Conservation (phyloP, 2,113 vertebrate genomes). For the Oncorhynchus gorbuscha region DNA sequence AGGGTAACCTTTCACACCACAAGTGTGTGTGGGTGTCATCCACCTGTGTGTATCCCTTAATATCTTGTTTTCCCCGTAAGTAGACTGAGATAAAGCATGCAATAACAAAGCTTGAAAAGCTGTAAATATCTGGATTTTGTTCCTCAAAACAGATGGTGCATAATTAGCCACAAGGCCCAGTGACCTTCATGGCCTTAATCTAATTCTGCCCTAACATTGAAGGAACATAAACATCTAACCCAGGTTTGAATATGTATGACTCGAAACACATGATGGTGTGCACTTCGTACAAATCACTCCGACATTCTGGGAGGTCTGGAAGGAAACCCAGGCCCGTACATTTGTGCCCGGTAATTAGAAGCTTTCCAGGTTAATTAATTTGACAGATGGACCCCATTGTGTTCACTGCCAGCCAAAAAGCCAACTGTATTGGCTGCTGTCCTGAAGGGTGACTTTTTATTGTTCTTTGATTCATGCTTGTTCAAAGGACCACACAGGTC, state of each 20-base stretch:
- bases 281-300: slow-evolving; percentile 64
- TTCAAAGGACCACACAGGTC: slow-evolving; percentile 36
- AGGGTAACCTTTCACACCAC: not conserved
- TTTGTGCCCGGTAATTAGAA: slow-evolving; percentile 62
- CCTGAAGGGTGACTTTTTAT: slow-evolving; percentile 64
- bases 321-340: slow-evolving; percentile 51
- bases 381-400: slow-evolving; percentile 72
- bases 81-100: not conserved
- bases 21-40: not conserved
- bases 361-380: slow-evolving; percentile 71
- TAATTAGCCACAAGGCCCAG: slow-evolving; percentile 40
- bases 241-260: slow-evolving; percentile 18
- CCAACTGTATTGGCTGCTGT: slow-evolving; percentile 60
- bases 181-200: slow-evolving; percentile 68
- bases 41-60: not conserved
- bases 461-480: slow-evolving; percentile 54
- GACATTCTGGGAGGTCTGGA: slow-evolving; percentile 50
- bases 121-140: slow-evolving; percentile 46
- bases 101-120: not conserved
- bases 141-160: slow-evolving; percentile 64
- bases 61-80: not conserved
- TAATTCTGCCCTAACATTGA: slow-evolving; percentile 62
- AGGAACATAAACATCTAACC: slow-evolving; percentile 61
- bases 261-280: slow-evolving; percentile 51
- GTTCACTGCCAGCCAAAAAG: slow-evolving; percentile 55